These are phyloP conservation scores for Eupsittula cactorum DNA, from an alignment of 2,113 vertebrate genomes.

Conservation along the genomic window DNA sequence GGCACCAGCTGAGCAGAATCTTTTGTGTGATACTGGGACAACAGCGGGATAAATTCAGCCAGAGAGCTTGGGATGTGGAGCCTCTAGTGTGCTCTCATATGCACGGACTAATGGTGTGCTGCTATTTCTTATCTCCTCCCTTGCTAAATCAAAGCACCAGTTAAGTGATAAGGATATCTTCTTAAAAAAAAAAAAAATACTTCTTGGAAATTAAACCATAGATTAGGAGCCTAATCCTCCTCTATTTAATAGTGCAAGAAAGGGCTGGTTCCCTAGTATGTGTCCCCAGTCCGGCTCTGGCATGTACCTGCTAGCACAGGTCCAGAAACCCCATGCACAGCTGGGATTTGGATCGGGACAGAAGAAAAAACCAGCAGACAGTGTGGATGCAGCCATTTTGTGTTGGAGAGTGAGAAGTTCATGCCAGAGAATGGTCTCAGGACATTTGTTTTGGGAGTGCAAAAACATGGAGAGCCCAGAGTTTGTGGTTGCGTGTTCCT, in stretches of 20 bases:
- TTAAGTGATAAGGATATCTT: not conserved
- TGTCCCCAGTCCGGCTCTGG: not conserved
- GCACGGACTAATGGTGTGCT: fast-evolving
- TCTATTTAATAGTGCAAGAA: not conserved
- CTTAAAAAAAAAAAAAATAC: not conserved
- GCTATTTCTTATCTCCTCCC: not conserved
- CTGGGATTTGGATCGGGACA: not conserved
- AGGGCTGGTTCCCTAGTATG: not conserved
- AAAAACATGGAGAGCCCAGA: no score
- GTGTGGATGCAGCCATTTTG: fast-evolving
- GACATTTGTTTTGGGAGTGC: not conserved
- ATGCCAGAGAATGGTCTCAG: not conserved
- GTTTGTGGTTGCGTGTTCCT: not conserved
- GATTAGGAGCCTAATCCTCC: not conserved
- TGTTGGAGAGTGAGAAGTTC: not conserved
- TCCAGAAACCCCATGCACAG: fast-evolving
- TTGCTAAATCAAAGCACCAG: not conserved
- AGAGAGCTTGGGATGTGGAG: not conserved
- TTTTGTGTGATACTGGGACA: fast-evolving
- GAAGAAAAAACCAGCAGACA: not conserved
- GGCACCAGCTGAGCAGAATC: not conserved
- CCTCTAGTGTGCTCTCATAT: fast-evolving
- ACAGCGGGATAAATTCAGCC: fast-evolving
- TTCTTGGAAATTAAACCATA: not conserved
- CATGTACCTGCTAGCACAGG: fast-evolving